Evolutionary conservation across 2,888 invertebrate genomes (phyloP), one percentile per base, ranked within the genome.

Genomic region (Agonopterix arenella): DNA sequence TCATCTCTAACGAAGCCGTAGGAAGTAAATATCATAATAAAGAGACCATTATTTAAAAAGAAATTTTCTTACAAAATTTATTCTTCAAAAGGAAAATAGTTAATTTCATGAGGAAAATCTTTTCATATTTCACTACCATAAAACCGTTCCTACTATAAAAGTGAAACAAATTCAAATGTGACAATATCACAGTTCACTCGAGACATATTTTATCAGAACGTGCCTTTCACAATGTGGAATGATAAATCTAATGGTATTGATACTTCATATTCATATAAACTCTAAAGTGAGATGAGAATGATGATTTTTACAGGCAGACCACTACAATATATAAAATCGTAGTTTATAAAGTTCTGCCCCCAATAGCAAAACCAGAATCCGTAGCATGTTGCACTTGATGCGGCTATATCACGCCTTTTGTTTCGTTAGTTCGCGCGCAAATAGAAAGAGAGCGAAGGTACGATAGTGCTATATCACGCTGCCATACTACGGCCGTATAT

Each of bases 161-260:
- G 36, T 13, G 36, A 44, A 58, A 53, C 51, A 47, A 60, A 57
- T 56, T 53, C 56, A 62, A 59, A 51, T 60, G 58, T 62, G 58
- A 64, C 28, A 28, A 28, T 76, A 80, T 80, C 76, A 79, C 80
- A 80, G 76, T 70, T 70, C 62, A 64, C 66, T 64, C 72, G 62
- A 63, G 59, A 63, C 59, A 61, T 56, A 28, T 28, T 18, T 57
- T 50, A 36, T 36, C 46, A 44, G 18, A 52, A 57, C 57, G 58
- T 61, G 58, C 55, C 57, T 53, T 55, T 56, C 28, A 47, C 53
- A 57, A 52, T 55, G 55, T 62, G 68, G 73, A 68, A 71, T 70
- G 59, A 54, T 59, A 43, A 41, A 49, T 49, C 46, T 28, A 28
- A 28, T 50, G 47, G 28, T 44, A 45, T 11, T 53, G 52, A 48